Base-by-base conservation (phyloP, 2,888 invertebrate genomes). In the Philaethria dido region DNA sequence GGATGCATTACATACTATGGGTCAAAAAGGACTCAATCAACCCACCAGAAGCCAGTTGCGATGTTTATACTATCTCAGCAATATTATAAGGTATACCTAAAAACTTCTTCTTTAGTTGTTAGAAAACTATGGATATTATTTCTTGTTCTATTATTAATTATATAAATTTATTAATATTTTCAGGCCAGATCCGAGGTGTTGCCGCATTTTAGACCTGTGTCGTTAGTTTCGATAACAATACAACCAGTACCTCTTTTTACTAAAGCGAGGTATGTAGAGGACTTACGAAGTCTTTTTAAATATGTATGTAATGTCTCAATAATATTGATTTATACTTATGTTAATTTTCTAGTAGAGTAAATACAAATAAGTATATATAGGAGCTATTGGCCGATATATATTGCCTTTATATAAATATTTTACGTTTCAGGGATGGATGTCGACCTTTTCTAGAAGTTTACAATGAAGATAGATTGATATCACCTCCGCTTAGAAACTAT, bases 181-280 rank as follows among this genome's bases (percentile, higher is more conserved):
- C 85, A 93, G 94, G 64, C 93, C 94, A 62, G 95, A 95, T 50
- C 95, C 96, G 20, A n/a, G n/a, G 81, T 94, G 68, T 89, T 95
- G 75, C 98, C 98, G 0, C 98, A 99, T 86, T 96, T 95, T 80
- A 95, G 95, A 78, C 96, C 97, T 5, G 94, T 98, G 3, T 95
- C 96, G n/a, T 87, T 99, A 69, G 95, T 96, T 48, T 96, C 96
- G 5, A 80, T 99, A 11, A 94, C 95, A 16, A 94, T 99, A 78
- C 95, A 96, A 76, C 98, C 99, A 0, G 96, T 99, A 52, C 99
- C 99, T 2, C 89, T 98, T 18, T 99, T 99, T 90, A 99, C 98
- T 11, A 97, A 97, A 93, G 95, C 97, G 67, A 96, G 95, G 96
- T 96, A 87, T 86, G 86, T 78, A 61, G 4, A n/a, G 11, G n/a